These are phyloP conservation scores for Julus scandinavius DNA, from an alignment of 2,888 invertebrate genomes.

Conservation along the genomic window DNA sequence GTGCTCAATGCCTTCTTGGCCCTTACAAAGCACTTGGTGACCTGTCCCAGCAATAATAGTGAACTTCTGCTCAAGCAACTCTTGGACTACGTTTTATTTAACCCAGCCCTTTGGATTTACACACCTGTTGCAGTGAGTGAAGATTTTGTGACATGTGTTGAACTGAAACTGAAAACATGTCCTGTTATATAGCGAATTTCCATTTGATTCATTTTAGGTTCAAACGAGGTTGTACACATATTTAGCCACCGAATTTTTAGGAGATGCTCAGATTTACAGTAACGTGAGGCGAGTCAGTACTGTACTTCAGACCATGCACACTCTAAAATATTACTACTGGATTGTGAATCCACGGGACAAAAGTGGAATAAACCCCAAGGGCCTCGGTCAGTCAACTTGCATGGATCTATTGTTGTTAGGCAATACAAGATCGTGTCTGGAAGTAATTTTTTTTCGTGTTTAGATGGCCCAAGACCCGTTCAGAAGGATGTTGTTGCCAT, in stretches of 20 bases:
- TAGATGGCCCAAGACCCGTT: slow-evolving; percentile 93
- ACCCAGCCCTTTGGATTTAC: slow-evolving; percentile 99
- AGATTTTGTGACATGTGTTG: slow-evolving; percentile 52
- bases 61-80: slow-evolving; percentile 93
- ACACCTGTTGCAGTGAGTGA: slow-evolving; percentile 86
- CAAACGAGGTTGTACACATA: slow-evolving; percentile 95
- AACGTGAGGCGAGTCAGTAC: slow-evolving; percentile 96
- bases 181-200: neutral
- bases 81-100: slow-evolving; percentile 98
- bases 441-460: slow-evolving; percentile 61
- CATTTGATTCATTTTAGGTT: slow-evolving; percentile 63
- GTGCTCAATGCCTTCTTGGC: slow-evolving; percentile 92
- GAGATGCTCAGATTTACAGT: slow-evolving; percentile 96
- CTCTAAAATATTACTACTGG: slow-evolving; percentile 99
- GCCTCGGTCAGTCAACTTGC: slow-evolving; percentile 75
- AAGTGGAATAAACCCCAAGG: slow-evolving; percentile 95
- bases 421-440: neutral
- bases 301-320: slow-evolving; percentile 97
- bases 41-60: slow-evolving; percentile 91
- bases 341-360: slow-evolving; percentile 94
- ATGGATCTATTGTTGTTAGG: neutral
- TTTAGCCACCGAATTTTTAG: slow-evolving; percentile 97
- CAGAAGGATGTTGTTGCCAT: slow-evolving; percentile 95
- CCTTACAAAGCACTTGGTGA: slow-evolving; percentile 91
- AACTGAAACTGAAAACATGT: slow-evolving; percentile 55